These are phyloP conservation scores for Polyergus mexicanus DNA, from an alignment of 1,140 invertebrate genomes.

Conservation along the genomic window DNA sequence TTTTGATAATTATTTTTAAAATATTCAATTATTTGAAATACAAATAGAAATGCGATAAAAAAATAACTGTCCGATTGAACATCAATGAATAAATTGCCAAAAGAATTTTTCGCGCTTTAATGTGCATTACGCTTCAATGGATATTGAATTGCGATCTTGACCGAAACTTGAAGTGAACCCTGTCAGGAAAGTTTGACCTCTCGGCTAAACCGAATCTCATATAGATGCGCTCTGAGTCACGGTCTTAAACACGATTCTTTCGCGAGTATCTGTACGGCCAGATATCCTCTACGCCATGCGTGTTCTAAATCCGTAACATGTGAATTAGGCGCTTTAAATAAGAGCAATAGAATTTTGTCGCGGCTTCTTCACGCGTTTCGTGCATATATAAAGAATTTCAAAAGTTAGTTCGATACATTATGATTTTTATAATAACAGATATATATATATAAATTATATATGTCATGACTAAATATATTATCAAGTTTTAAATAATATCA, in stretches of 20 bases:
- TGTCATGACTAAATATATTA: too few relatives aligned
- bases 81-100: not conserved
- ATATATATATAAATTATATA: not conserved
- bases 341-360: not conserved
- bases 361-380: conserved; percentile 13
- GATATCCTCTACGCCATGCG: conserved; percentile 2
- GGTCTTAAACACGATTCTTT: conserved; percentile 42
- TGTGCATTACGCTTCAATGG: not conserved
- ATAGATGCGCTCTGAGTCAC: conserved; percentile 27
- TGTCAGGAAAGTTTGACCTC: conserved; percentile 21
- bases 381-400: conserved; percentile 10
- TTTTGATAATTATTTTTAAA: not conserved
- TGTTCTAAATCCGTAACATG: conserved; percentile 52
- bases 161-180: not conserved
- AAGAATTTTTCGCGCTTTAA: not conserved
- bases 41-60: too few relatives aligned
- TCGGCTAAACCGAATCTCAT: conserved; percentile 18
- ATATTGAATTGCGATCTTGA: conserved; percentile 23
- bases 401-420: conserved; percentile 28
- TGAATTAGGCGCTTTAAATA: conserved; percentile 41
- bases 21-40: too few relatives aligned
- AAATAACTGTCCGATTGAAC: too few relatives aligned
- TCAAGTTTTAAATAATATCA: too few relatives aligned
- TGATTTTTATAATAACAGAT: not conserved
- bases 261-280: conserved; percentile 28